These are phyloP conservation scores for Tragelaphus imberbis DNA, from an alignment of 2,113 vertebrate genomes.

Conservation along the genomic window DNA sequence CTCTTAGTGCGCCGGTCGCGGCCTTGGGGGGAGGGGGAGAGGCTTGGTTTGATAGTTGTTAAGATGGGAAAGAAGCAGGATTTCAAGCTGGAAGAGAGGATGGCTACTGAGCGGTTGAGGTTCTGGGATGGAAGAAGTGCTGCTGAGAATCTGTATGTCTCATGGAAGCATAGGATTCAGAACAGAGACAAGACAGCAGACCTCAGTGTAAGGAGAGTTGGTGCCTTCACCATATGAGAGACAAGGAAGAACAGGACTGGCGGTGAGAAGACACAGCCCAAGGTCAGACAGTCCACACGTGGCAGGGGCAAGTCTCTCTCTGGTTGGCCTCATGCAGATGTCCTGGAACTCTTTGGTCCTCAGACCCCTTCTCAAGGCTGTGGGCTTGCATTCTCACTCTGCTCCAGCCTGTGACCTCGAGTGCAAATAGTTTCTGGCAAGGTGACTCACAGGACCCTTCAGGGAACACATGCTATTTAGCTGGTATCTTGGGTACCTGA, in stretches of 20 bases:
- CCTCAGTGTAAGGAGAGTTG: not conserved
- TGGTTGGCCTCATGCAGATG: not conserved
- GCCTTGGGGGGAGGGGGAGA: rapidly evolving
- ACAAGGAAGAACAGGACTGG: rapidly evolving
- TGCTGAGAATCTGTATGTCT: too few species aligned
- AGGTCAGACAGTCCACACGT: rapidly evolving
- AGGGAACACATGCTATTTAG: not conserved
- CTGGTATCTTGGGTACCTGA: too few species aligned
- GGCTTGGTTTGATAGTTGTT: too few species aligned
- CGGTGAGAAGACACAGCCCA: rapidly evolving
- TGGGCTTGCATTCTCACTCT: not conserved
- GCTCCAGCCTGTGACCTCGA: not conserved
- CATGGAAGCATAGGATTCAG: rapidly evolving
- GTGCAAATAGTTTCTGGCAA: not conserved
- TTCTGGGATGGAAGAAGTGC: not conserved
- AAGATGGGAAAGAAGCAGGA: not conserved
- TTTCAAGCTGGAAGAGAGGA: not conserved
- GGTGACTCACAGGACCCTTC: rapidly evolving
- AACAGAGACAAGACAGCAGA: rapidly evolving
- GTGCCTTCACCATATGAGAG: rapidly evolving
- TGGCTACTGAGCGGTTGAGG: not conserved
- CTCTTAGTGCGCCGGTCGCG: too few species aligned
- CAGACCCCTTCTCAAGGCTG: not conserved
- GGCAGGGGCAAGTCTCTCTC: not conserved
- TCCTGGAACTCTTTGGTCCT: not conserved